phyloP scores from a whole-genome alignment of 1,140 invertebrate species.

The Rhyacophila brunnea region DNA sequence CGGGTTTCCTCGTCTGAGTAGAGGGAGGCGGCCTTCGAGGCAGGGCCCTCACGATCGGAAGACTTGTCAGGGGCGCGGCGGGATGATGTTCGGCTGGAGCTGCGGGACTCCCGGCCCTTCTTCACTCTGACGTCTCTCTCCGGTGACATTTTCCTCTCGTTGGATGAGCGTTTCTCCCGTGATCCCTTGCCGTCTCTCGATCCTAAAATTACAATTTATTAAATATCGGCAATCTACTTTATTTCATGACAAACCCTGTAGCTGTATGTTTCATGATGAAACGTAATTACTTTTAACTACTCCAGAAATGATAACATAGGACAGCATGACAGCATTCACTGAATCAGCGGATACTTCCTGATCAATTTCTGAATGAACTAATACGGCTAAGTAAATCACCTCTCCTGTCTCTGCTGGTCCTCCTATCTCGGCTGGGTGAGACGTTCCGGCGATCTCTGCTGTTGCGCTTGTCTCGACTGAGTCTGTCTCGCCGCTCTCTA shows the following conservation, averaged over 20 bases:
- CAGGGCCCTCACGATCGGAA: constrained; percentile 37
- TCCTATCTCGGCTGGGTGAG: constrained; percentile 27
- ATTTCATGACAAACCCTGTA: too few species aligned
- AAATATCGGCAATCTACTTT: too few species aligned
- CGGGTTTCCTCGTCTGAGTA: constrained; percentile 50
- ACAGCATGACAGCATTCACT: too few species aligned
- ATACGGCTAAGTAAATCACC: neutral
- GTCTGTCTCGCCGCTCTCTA: constrained; percentile 36
- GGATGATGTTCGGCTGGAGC: constrained; percentile 52
- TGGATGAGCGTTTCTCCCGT: constrained; percentile 35
- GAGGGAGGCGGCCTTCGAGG: constrained; percentile 36
- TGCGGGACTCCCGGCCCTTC: constrained; percentile 28
- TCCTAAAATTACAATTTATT: too few species aligned
- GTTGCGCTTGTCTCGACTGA: constrained; percentile 31
- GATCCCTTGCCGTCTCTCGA: constrained; percentile 33
- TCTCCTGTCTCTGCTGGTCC: constrained; percentile 20
- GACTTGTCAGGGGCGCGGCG: constrained; percentile 39
- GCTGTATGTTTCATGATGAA: too few species aligned
- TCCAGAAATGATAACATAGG: too few species aligned
- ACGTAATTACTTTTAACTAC: too few species aligned
- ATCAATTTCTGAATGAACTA: neutral
- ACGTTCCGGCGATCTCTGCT: constrained; percentile 38
- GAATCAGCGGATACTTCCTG: too few species aligned
- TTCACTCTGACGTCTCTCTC: constrained; percentile 27
- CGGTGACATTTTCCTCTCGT: constrained; percentile 25